Evolutionary conservation across 2,888 invertebrate genomes (phyloP), one percentile per base, ranked within the genome.

Genomic region (Meghimatium bilineatum): DNA sequence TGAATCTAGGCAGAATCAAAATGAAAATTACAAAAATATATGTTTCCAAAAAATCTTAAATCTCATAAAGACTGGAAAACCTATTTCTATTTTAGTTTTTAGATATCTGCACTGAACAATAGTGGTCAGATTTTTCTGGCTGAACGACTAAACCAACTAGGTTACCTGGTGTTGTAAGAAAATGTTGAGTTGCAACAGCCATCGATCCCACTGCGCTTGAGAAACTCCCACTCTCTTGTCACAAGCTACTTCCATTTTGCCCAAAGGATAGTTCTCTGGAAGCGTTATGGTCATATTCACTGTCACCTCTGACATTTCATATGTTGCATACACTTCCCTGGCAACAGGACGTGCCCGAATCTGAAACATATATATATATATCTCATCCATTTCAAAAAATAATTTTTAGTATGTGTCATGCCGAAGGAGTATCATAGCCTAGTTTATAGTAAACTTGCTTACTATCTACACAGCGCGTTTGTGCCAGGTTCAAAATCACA

Each of bases 151-250:
- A 63, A 63, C 23, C 3, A 10, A 56, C 56, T 12, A 56, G 56
- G 23, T 88, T 92, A 97, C 97, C 95, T 97, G 97, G 94, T 97
- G 96, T 49, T 96, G 96, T 76, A 99, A 95, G 93, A 97, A 97
- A 89, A 97, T 96, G 84, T 96, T 96, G 80, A 99, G 94, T 94
- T 97, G 97, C 94, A 96, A 95, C 87, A 97, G 95, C 95, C 96
- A 96, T 90, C 96, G 95, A 75, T 96, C 95, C 94, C 96, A 96
- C 91, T 96, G 96, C 0, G 95, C 94, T 10, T 95, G 95, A 36
- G 96, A 96, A n/a, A 95, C 96, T 8, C 94, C 94, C 86, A 96
- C 95, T 90, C 96, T 95, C 89, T 92, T 92, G 84, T 92, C 92
- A 86, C 92, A 91, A 84, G 96, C 95, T 0, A 98, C 96, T 72